Evolutionary conservation across 92 coral and sea anemone genomes (phyloP), one percentile per base, ranked within the genome.

Genomic region (Parazoanthus swiftii): DNA sequence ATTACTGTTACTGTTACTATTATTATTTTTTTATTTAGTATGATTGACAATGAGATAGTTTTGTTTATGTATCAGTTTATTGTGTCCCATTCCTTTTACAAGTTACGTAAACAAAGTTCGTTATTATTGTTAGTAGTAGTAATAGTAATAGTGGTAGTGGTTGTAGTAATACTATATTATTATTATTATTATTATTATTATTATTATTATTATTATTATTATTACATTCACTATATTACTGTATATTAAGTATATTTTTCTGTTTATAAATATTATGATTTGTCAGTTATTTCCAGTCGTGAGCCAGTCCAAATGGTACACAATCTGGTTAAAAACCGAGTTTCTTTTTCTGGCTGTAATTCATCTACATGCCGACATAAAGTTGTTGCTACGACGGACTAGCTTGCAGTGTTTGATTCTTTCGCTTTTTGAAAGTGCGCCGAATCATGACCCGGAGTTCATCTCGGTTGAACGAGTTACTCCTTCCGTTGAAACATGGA

Each of bases 391-490:
- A 54, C 59, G 70, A 63, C 70, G 0, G 26, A 8, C 26, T 36
- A 39, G 43, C 46, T 39, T 20, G 42, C 9, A 2, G 14, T 35
- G 50, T 80, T 36, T 18, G 63, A 43, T 43, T 8, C 35, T n/a
- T 25, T 29, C 56, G 35, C 9, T 25, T 26, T 1, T 13, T 16
- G 10, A 74, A 2, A 6, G 46, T 74, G 77, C 44, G 77, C 25
- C 15, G 26, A n/a, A 21, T 71, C 56, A 84, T 63, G 44, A 16
- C 8, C 25, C 77, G 3, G 79, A 84, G 87, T 50, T 70, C 33
- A 79, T 44, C 26, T 84, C 87, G 33, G 86, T 42, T 21, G 86
- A 25, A 6, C 76, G 86, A 66, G 58, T 67, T 66, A 58, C 42
- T 3, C 76, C 59, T 76, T 66, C 76, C 0, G 59, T 65, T 4